These are phyloP conservation scores for Sphecodes monilicornis DNA, from an alignment of 2,888 invertebrate species.

Conservation along the genomic window DNA sequence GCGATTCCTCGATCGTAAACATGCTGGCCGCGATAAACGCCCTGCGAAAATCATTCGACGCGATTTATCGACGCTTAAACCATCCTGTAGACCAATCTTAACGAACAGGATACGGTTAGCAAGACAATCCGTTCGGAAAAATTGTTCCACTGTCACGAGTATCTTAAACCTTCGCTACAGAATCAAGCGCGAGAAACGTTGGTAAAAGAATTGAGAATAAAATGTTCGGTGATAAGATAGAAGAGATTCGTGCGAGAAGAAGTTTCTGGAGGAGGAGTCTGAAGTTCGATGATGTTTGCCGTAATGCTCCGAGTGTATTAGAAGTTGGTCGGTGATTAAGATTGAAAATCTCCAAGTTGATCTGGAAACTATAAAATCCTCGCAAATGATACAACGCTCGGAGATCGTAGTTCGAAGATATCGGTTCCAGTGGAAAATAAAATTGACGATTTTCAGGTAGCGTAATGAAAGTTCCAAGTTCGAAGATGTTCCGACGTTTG, in stretches of 20 bases:
- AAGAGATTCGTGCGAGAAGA: neutral
- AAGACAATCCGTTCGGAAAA: neutral
- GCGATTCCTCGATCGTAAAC: constrained; percentile 1
- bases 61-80: neutral
- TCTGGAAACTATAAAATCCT: neutral
- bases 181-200: neutral
- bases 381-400: neutral
- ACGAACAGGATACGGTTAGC: neutral
- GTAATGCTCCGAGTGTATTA: neutral
- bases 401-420: neutral
- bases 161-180: neutral
- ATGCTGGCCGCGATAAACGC: neutral
- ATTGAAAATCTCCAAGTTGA: neutral
- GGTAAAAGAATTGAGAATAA: neutral
- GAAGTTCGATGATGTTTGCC: neutral
- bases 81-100: neutral
- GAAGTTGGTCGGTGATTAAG: neutral
- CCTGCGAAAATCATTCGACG: neutral
- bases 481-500: neutral
- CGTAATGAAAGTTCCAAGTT: neutral
- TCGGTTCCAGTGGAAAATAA: neutral
- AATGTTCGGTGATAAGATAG: neutral
- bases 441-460: neutral
- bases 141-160: neutral
- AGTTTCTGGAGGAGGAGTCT: neutral